Evolutionary conservation across 2,888 invertebrate genomes (phyloP), one percentile per base, ranked within the genome.

Genomic region (Plemyria rubiginata): DNA sequence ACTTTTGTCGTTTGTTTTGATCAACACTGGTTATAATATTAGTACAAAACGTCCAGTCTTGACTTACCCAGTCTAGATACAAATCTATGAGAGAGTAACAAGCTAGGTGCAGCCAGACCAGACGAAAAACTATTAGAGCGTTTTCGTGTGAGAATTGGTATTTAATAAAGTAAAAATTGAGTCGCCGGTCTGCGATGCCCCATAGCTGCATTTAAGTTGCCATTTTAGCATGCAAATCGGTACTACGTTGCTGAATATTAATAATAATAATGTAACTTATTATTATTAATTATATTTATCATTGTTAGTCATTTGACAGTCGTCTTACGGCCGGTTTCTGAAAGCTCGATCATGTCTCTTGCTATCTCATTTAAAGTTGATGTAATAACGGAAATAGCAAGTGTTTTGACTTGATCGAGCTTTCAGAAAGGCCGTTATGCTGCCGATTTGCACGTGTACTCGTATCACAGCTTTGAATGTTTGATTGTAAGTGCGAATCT

Each of bases 401-500:
- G n/a, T n/a, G n/a, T n/a, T n/a, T n/a, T n/a, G n/a, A n/a, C n/a
- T n/a, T n/a, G n/a, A n/a, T n/a, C n/a, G 36, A 29, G 29, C 7
- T 36, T 7, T 36, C 2, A 8, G 36, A 36, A 4, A 9, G 36
- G 36, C 8, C n/a, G n/a, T n/a, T n/a, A n/a, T n/a, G 36, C 11
- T 38, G 36, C 38, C 22, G 55, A 55, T 49, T 40, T 48, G 28
- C 16, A 58, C 68, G 63, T 11, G 9, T 6, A 58, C 68, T 62
- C 4, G 9, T 6, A 48, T 28, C 12, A 28, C 22, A 36, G 75
- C 74, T 77, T 76, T 74, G 58, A 56, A 68, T 77, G 77, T 79
- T 62, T 65, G 70, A 70, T 73, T 62, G 61, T 67, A 70, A 64
- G 69, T 62, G 71, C 64, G 57, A n/a, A n/a, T n/a, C n/a, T 65